Evolutionary conservation across 2,888 invertebrate genomes (phyloP).

Genomic region (Lagria hirta): DNA sequence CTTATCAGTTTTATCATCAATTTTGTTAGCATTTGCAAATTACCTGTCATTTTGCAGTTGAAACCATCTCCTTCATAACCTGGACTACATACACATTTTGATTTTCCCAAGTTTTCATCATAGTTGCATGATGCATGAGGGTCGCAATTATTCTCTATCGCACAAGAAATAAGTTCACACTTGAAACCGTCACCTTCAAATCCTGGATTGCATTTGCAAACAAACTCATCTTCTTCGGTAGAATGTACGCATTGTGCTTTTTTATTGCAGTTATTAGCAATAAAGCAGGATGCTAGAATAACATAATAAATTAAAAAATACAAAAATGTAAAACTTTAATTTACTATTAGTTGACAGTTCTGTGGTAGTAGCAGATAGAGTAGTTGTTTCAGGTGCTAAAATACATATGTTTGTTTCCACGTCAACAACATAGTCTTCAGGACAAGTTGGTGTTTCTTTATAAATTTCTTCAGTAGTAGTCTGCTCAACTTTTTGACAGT

Average conservation of each 20-base stretch:
- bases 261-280: conserved; percentile 79
- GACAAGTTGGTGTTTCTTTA: conserved; percentile 52
- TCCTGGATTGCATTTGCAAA: conserved; percentile 80
- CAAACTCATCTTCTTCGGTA: conserved; percentile 58
- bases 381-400: conserved; percentile 27
- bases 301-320: no score
- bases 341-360: no score
- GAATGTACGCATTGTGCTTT: conserved; percentile 76
- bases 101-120: conserved; percentile 65
- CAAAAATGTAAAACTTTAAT: no score
- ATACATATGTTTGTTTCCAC: conserved; percentile 41
- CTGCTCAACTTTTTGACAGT: conserved; percentile 42
- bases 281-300: conserved; percentile 1
- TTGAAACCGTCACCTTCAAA: conserved; percentile 81
- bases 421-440: conserved; percentile 55
- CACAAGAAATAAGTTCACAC: conserved; percentile 66
- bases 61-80: conserved; percentile 85
- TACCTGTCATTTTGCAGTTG: conserved; percentile 67
- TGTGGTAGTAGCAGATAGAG: conserved; percentile 14
- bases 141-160: conserved; percentile 67
- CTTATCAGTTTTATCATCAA: no score
- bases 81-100: conserved; percentile 73
- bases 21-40: no score
- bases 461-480: conserved; percentile 26
- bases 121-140: conserved; percentile 73